These are phyloP conservation scores for Heptascelio sp. DNA, from an alignment of 2,888 invertebrate genomes.

Conservation along the genomic window DNA sequence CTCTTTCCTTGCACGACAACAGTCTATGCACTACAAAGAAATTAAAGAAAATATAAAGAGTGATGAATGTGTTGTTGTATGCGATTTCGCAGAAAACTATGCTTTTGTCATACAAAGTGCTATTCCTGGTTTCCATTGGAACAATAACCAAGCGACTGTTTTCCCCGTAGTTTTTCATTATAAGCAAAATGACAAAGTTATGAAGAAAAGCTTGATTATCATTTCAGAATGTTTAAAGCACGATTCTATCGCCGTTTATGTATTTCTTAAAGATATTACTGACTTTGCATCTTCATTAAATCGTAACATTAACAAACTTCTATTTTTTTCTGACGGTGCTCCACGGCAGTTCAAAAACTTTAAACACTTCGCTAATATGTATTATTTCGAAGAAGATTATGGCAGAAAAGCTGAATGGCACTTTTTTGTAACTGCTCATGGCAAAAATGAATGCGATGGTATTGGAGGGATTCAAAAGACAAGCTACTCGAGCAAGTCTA, in stretches of 20 bases:
- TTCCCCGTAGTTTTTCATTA: conserved; percentile 54
- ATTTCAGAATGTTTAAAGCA: conserved; percentile 12
- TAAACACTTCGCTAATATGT: conserved; percentile 28
- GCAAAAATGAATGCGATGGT: conserved; percentile 60
- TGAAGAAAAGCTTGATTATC: conserved; percentile 45
- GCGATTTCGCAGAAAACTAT: conserved; percentile 64
- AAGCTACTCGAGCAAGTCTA: neutral
- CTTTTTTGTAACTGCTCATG: conserved; percentile 48
- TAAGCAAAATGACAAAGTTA: conserved; percentile 26
- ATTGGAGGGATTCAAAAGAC: conserved; percentile 33
- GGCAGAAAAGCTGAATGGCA: conserved; percentile 26
- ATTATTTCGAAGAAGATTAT: conserved; percentile 27
- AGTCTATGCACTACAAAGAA: conserved; percentile 35
- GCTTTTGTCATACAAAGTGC: conserved; percentile 53
- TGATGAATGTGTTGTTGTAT: conserved; percentile 36
- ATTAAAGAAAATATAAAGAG: conserved; percentile 17
- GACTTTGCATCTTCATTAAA: neutral
- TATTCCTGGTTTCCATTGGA: conserved; percentile 61
- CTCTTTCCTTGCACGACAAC: conserved; percentile 39
- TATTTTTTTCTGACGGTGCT: conserved; percentile 40
- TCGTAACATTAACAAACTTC: neutral
- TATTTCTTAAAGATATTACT: conserved; percentile 7
- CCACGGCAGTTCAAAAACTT: conserved; percentile 35
- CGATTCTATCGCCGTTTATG: conserved; percentile 17
- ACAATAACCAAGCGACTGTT: conserved; percentile 61